Evolutionary conservation across 2,888 invertebrate species (phyloP), one percentile per base, ranked within the genome.

Genomic region (Dorcus parallelipipedus): DNA sequence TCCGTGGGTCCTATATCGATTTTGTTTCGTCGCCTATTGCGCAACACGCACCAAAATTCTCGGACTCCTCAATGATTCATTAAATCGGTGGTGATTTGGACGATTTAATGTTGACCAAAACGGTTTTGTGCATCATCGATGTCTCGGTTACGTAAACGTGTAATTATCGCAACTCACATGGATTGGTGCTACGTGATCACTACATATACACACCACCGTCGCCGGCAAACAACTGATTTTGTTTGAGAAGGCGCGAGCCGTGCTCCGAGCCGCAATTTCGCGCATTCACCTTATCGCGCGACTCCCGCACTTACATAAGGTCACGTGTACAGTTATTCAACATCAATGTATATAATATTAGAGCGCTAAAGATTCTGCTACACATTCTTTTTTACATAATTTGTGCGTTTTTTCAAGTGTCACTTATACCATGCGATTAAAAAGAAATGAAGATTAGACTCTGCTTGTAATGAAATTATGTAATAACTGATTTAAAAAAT

Each of bases 1-100:
- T 60, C 58, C 56, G 48, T 48, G 52, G 61, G 56, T 59, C 49
- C 45, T 45, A 45, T 62, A 65, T 65, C 64, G 65, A 65, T 65
- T 63, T 62, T 59, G 51, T 55, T 43, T 54, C 45, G 45, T 59
- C 58, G 62, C 57, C 50, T 56, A 63, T 67, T 67, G 66, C 66
- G 66, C 66, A 67, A 65, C 60, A 58, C 59, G 54, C 49, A 60
- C 54, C 52, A 58, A 62, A 38, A 26, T 49, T 49, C 17, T 33
- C 33, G 7, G 38, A 49, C 9, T 8, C 26, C 17, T 14, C 26
- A 49, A n/a, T 9, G 49, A n/a, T 17, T 17, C 38, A 14, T 9
- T 20, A 20, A 42, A 14, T 42, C n/a, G 9, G 9, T 10, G 26
- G 38, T 14, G 50, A 23, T 42, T 43, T 9, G 45, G 14, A n/a